Conservation (phyloP, 1,140 invertebrate species). For the Myzus persicae region DNA sequence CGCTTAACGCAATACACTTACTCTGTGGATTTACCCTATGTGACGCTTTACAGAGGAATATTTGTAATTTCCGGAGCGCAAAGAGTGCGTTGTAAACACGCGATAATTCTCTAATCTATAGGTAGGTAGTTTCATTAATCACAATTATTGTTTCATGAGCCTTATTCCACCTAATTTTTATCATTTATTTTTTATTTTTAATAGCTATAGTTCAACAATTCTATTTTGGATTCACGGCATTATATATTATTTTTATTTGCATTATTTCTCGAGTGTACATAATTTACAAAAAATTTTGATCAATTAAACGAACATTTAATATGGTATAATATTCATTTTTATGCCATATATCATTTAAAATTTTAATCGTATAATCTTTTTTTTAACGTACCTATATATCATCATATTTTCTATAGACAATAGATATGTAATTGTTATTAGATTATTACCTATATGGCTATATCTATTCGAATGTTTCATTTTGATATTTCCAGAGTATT, state of each 20-base stretch:
- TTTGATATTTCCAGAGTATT: not conserved
- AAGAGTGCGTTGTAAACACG: not conserved
- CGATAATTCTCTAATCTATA: not conserved
- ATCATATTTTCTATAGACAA: no score
- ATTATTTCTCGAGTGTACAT: no score
- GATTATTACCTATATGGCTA: no score
- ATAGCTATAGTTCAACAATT: not conserved
- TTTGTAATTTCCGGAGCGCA: not conserved
- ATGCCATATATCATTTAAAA: not conserved
- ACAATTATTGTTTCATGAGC: not conserved
- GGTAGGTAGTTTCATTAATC: not conserved
- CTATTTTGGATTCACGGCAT: no score
- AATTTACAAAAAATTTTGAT: not conserved
- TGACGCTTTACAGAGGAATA: not conserved
- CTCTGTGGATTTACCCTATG: not conserved
- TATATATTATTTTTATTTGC: no score
- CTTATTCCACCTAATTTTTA: not conserved
- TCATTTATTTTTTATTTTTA: not conserved
- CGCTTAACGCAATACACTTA: not conserved
- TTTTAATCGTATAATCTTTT: not conserved
- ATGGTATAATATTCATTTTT: not conserved
- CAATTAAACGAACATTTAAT: not conserved
- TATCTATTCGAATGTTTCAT: not conserved
- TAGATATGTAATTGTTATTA: no score
- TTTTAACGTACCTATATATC: not conserved